Evolutionary conservation across 1,140 invertebrate species (phyloP).

Genomic region (Uloborus diversus): DNA sequence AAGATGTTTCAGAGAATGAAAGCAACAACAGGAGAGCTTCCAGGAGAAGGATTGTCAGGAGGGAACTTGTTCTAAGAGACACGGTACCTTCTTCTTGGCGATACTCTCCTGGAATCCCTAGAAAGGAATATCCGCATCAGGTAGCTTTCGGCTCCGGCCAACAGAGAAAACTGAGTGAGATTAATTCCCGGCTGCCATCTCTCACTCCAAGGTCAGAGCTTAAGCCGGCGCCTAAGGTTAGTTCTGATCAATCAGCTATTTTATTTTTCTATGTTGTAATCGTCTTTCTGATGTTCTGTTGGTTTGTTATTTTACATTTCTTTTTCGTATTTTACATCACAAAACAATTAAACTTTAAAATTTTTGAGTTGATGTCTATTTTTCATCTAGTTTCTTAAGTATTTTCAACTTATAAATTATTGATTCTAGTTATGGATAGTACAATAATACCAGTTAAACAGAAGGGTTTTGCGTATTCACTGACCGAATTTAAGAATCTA

Average conservation of each 20-base stretch:
- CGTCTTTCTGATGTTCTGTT: too few relatives aligned
- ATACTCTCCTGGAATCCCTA: constrained; percentile 18
- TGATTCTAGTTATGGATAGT: too few relatives aligned
- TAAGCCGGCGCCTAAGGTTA: constrained; percentile 28
- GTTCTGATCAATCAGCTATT: background rate
- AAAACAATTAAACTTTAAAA: background rate
- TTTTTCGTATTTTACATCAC: too few relatives aligned
- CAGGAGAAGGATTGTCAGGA: background rate
- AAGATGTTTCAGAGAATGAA: background rate
- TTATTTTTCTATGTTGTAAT: too few relatives aligned
- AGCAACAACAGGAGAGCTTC: background rate
- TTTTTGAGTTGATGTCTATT: too few relatives aligned
- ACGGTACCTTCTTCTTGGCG: constrained; percentile 32
- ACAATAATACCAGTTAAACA: too few relatives aligned
- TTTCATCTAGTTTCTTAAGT: too few relatives aligned
- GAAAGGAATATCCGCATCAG: constrained; percentile 6
- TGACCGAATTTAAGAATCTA: too few relatives aligned
- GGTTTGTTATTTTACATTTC: background rate
- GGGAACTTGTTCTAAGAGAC: constrained; percentile 27
- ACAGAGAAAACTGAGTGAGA: constrained; percentile 1
- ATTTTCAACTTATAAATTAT: too few relatives aligned
- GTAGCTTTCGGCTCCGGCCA: constrained; percentile 18
- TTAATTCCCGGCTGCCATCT: constrained; percentile 4
- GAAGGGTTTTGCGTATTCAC: too few relatives aligned
- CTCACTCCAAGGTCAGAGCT: constrained; percentile 22